Evolutionary conservation across 2,113 vertebrate genomes (phyloP), one percentile per base, ranked within the genome.

Genomic region (Salvator merianae): DNA sequence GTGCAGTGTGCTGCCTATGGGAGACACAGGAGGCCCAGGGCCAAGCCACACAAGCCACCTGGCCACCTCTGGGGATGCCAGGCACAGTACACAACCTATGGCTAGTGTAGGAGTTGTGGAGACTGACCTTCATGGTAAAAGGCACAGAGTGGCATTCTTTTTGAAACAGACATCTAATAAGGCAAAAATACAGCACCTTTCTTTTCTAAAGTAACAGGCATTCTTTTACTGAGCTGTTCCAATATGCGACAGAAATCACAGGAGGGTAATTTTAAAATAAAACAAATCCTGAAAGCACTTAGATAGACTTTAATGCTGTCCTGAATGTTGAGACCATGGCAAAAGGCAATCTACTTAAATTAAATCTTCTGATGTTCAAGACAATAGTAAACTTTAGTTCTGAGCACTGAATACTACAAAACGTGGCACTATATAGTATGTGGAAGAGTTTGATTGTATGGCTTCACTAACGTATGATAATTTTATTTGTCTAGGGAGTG

Each of bases 401-500:
- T 28, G 66, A 69, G 10, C 32, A 36, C 10, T 77, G 26, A 36
- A 68, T 2, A 36, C 47, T 68, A 34, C 24, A 66, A 75, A 26
- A 66, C 24, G 13, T 62, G 26, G 63, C 63, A 72, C 53, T 36
- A 43, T 62, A 30, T 78, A 59, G 55, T 59, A 82, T 83, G 75
- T 82, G 22, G 9, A 77, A 24, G 30, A 62, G n/a, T 63, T 14
- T 69, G 14, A 78, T 32, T 34, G 47, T 72, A 22, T 30, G 75
- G 6, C 63, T 77, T 66, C 22, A 2, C 4, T 88, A 72, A 66
- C 84, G 68, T 74, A 91, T 82, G 38, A 36, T 26, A 69, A 30
- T 86, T 85, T 84, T 88, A 59, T 88, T 71, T 79, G 91, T 88
- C 66, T 84, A 99, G 99, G 98, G 98, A 76, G 94, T 95, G 18